A percentile compares a stretch with the other conserved stretches of the same genome.
Evolutionary conservation across 2,797 vertebrate species (phyloP).

Genomic region (Lerista edwardsae): DNA sequence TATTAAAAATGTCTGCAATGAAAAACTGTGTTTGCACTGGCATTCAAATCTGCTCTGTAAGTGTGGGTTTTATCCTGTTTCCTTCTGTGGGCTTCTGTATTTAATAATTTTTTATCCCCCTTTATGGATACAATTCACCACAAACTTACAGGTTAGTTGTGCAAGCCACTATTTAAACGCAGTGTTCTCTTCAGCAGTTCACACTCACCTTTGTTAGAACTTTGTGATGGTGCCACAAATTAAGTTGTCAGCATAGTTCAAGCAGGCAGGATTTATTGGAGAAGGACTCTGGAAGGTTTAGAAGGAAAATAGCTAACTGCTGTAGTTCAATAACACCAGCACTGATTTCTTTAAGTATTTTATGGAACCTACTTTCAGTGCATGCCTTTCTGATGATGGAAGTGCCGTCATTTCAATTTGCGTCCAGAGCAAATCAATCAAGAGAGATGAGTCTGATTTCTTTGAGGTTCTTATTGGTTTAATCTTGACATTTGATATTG

Average conservation of each 20-base stretch:
- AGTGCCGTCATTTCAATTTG: not conserved
- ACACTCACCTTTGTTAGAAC: not conserved
- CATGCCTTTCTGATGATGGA: not conserved
- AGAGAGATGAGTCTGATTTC: not conserved
- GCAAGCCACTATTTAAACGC: not conserved
- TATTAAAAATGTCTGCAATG: not conserved
- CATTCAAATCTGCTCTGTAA: constrained; percentile 36
- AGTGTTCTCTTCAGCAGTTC: not conserved
- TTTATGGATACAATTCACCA: not conserved
- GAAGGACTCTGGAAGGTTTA: not conserved
- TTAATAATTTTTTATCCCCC: constrained; percentile 51
- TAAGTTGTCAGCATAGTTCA: not conserved
- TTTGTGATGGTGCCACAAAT: not conserved
- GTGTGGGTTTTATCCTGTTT: constrained; percentile 44
- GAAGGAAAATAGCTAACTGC: not conserved
- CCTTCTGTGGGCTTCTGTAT: constrained; percentile 36
- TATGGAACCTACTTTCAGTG: not conserved
- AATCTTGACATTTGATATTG: not conserved
- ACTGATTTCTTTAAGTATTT: not conserved
- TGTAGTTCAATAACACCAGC: not conserved
- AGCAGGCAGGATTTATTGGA: not conserved
- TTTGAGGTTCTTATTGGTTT: not conserved
- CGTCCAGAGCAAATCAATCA: not conserved
- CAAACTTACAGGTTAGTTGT: not conserved
- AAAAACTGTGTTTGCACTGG: constrained; percentile 24